A percentile compares a stretch with the other conserved stretches of the same genome.
Conservation (phyloP, 2,797 vertebrate genomes). For the Sylvia borin region DNA sequence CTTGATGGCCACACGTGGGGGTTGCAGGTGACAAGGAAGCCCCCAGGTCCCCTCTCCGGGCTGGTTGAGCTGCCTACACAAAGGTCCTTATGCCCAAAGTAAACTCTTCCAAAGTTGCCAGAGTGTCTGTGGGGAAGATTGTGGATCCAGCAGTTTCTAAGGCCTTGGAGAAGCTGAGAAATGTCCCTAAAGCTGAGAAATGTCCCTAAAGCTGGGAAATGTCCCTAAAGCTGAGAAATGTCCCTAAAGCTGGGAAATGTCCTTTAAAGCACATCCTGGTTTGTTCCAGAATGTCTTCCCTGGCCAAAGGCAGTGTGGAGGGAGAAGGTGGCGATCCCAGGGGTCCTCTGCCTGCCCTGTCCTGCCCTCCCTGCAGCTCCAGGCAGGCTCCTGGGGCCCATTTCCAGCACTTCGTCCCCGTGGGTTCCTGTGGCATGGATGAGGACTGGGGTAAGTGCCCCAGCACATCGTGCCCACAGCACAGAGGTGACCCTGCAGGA, state of each 20-base stretch:
- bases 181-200: neutral
- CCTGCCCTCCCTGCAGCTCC: neutral
- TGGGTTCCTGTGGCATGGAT: too few species aligned
- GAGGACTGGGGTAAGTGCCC: neutral
- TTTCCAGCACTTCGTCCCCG: accelerated
- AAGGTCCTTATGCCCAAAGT: neutral
- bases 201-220: neutral
- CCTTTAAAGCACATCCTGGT: neutral
- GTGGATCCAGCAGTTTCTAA: neutral
- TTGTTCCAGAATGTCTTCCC: neutral
- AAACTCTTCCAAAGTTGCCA: neutral
- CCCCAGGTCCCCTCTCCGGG: too few species aligned
- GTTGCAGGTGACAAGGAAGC: neutral
- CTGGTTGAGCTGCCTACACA: neutral
- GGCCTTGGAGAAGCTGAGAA: neutral
- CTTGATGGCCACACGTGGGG: accelerated
- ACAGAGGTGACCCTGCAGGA: neutral
- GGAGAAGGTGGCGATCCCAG: accelerated
- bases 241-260: neutral
- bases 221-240: neutral
- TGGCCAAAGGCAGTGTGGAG: neutral
- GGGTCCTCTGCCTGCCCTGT: neutral
- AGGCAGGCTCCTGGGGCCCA: neutral
- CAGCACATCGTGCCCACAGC: accelerated
- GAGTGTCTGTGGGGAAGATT: neutral